Evolutionary conservation across 1,140 invertebrate genomes (phyloP).

Genomic region (Gryllus bimaculatus): DNA sequence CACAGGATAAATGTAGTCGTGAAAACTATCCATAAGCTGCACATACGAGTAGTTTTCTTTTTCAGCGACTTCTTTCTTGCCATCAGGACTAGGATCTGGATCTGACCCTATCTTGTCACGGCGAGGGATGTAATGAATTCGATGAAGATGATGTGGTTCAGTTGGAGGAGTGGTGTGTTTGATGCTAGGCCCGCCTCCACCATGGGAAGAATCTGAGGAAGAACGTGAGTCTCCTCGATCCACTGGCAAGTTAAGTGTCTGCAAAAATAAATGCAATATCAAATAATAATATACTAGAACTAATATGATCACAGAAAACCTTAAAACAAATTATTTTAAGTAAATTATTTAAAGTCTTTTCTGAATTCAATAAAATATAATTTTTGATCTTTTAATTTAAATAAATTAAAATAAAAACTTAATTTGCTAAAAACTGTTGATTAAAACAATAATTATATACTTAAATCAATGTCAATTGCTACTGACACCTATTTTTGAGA

Average conservation of each 20-base stretch:
- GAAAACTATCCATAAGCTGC: conserved; percentile 61
- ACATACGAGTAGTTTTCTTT: conserved; percentile 72
- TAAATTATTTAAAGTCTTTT: not conserved
- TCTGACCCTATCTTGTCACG: conserved; percentile 19
- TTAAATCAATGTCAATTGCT: too few relatives aligned
- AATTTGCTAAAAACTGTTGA: too few relatives aligned
- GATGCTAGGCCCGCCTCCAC: conserved; percentile 31
- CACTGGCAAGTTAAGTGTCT: conserved; percentile 72
- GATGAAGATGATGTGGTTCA: conserved; percentile 38
- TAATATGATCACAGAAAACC: not conserved
- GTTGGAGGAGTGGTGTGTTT: conserved; percentile 26
- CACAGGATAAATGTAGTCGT: conserved; percentile 75
- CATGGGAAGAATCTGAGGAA: conserved; percentile 49
- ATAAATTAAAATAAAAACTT: too few relatives aligned
- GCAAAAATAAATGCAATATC: conserved; percentile 27
- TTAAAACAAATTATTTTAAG: not conserved
- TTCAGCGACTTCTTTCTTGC: conserved; percentile 12
- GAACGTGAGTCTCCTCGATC: conserved; percentile 56
- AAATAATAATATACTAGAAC: not conserved
- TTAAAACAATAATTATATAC: too few relatives aligned
- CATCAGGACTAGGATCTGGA: conserved; percentile 20
- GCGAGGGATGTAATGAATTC: conserved; percentile 39
- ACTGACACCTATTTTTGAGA: too few relatives aligned
- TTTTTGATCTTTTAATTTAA: not conserved
- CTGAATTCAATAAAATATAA: not conserved